Conservation (phyloP, 2,797 vertebrate genomes). For the Spinibarbus caldwelli region DNA sequence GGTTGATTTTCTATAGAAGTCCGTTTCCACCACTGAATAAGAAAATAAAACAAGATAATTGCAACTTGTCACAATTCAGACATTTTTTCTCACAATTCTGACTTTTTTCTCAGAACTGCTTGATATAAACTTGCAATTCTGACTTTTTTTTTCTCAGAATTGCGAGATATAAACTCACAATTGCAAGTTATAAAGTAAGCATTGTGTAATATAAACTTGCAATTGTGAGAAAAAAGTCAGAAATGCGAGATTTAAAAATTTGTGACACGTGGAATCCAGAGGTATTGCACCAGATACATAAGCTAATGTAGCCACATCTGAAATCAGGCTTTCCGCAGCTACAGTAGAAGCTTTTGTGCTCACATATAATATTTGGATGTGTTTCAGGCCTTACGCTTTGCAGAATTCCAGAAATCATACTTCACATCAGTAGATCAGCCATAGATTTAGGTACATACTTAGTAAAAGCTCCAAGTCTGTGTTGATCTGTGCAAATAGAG, state of each 20-base stretch:
- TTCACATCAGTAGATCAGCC: constrained; percentile 35
- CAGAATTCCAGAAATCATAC: background rate
- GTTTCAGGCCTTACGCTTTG: background rate
- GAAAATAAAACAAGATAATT: background rate
- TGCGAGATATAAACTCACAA: background rate
- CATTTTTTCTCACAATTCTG: no score
- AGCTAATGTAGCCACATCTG: background rate
- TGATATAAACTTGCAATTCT: no score
- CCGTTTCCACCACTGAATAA: background rate
- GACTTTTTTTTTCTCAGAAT: background rate
- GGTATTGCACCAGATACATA: background rate
- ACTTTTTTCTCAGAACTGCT: no score
- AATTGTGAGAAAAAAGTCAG: background rate
- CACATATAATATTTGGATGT: background rate
- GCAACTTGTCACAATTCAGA: no score
- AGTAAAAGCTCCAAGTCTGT: constrained; percentile 85
- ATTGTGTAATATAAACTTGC: no score
- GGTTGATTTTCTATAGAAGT: background rate
- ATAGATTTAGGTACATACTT: constrained; percentile 72
- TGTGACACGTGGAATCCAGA: background rate
- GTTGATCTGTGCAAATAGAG: constrained; percentile 87
- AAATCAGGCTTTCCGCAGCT: background rate
- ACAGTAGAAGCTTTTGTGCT: background rate
- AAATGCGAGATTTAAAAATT: background rate
- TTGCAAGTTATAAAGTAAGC: no score